Percentiles rank a stretch among this genome's conserved stretches.
phyloP scores from a whole-genome alignment of 2,888 invertebrate genomes.

The Machimus atricapillus region DNA sequence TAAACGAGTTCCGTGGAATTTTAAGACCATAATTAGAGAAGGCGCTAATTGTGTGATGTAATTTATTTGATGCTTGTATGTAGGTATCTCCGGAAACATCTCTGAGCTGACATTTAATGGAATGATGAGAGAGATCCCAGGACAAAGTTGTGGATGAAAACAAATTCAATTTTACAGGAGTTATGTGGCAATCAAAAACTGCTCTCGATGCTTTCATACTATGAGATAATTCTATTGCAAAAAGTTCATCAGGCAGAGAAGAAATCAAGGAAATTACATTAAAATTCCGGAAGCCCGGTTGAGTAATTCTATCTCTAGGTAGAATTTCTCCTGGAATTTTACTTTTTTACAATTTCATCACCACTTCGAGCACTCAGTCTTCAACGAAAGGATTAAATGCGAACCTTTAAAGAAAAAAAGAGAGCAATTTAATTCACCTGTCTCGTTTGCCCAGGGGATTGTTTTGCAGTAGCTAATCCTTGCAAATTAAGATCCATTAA shows the following conservation, averaged over 20 bases:
- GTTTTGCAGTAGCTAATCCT: not conserved
- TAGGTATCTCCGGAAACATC: not conserved
- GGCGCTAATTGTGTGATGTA: not conserved
- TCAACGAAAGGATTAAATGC: not conserved
- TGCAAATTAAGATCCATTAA: not conserved
- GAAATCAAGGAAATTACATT: not conserved
- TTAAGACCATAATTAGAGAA: not conserved
- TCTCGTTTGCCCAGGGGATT: not conserved
- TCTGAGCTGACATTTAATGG: not conserved
- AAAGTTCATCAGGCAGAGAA: not conserved
- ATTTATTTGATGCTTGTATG: not conserved
- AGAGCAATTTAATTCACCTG: not conserved
- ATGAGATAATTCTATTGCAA: not conserved
- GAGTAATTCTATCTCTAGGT: not conserved
- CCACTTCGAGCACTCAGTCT: not conserved
- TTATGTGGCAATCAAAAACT: not conserved
- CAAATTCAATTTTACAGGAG: not conserved
- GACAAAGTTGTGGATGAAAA: not conserved
- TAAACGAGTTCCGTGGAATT: too few relatives aligned
- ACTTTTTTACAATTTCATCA: not conserved
- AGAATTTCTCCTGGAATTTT: not conserved
- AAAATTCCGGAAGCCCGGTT: not conserved
- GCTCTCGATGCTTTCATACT: not conserved
- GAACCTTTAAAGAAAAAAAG: not conserved
- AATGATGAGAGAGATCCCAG: not conserved